phyloP scores from a whole-genome alignment of 2,113 vertebrate genomes.

The Falcunculus frontatus region DNA sequence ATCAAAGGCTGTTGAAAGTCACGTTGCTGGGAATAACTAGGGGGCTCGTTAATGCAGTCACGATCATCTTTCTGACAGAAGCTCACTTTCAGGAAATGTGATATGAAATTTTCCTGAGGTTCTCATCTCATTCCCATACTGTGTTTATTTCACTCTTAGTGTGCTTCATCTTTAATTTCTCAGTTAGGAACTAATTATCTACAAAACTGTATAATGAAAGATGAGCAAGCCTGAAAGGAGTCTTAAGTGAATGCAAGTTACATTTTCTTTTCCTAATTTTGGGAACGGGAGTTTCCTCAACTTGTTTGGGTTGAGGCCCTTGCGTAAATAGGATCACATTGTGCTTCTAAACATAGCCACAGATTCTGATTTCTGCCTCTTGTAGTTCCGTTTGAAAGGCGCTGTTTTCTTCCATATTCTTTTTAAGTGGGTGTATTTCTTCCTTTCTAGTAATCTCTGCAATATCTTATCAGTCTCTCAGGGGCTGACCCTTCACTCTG shows the following conservation, averaged over 20 bases:
- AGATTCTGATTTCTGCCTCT: background rate
- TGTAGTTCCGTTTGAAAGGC: background rate
- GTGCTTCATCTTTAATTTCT: background rate
- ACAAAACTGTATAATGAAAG: background rate
- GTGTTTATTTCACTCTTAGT: background rate
- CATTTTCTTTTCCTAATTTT: background rate
- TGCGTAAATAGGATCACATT: background rate
- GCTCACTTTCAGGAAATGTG: background rate
- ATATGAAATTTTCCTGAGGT: conserved; percentile 32
- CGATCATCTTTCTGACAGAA: conserved; percentile 20
- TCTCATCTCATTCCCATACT: background rate
- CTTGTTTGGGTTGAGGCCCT: background rate
- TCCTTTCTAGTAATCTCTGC: background rate
- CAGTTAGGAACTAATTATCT: background rate
- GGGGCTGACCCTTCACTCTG: background rate
- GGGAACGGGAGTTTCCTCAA: background rate
- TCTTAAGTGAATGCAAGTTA: background rate
- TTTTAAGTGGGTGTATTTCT: background rate
- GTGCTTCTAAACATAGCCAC: background rate
- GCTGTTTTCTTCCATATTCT: background rate
- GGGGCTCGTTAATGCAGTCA: conserved; percentile 4
- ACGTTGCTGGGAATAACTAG: background rate
- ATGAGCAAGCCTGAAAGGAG: background rate
- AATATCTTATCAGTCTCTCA: background rate
- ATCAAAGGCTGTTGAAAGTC: conserved; percentile 18